A percentile compares a stretch with the other conserved stretches of the same genome.
Evolutionary conservation across 2,888 invertebrate species (phyloP).

Genomic region (Coenonympha arcania): DNA sequence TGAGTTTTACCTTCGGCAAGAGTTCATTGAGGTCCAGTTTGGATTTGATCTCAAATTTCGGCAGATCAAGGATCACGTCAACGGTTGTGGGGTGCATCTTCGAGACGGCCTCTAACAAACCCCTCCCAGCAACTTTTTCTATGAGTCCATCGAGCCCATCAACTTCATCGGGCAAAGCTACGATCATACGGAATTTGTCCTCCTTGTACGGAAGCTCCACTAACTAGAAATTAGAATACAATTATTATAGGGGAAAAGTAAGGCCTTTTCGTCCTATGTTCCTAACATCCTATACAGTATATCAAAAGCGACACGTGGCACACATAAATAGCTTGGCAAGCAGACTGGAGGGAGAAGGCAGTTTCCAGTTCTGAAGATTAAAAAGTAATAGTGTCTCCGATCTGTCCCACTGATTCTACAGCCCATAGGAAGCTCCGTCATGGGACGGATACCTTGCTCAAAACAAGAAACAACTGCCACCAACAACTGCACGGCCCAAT

Average conservation of each 20-base stretch:
- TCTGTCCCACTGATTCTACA: not conserved
- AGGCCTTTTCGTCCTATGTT: too few relatives aligned
- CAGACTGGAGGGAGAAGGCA: too few relatives aligned
- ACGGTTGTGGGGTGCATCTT: conserved; percentile 30
- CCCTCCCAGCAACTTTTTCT: conserved; percentile 38
- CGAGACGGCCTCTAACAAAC: conserved; percentile 41
- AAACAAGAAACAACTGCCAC: too few relatives aligned
- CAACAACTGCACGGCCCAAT: too few relatives aligned
- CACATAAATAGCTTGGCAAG: too few relatives aligned
- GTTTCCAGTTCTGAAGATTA: too few relatives aligned
- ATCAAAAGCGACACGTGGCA: too few relatives aligned
- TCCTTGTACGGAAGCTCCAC: conserved; percentile 51
- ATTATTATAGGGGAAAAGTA: too few relatives aligned
- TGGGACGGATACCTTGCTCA: too few relatives aligned
- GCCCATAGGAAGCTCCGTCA: too few relatives aligned
- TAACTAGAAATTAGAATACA: conserved; percentile 32
- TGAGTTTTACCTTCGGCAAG: conserved; percentile 38
- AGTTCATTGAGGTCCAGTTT: conserved; percentile 40
- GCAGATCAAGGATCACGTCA: conserved; percentile 39
- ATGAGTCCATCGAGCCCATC: conserved; percentile 43
- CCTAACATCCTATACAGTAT: too few relatives aligned
- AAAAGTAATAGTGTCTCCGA: too few relatives aligned
- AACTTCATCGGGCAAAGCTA: conserved; percentile 42
- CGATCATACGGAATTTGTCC: conserved; percentile 45
- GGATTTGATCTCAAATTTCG: conserved; percentile 46